These are phyloP conservation scores for Cephalopterus ornatus DNA, from an alignment of 2,113 vertebrate species.

Conservation along the genomic window DNA sequence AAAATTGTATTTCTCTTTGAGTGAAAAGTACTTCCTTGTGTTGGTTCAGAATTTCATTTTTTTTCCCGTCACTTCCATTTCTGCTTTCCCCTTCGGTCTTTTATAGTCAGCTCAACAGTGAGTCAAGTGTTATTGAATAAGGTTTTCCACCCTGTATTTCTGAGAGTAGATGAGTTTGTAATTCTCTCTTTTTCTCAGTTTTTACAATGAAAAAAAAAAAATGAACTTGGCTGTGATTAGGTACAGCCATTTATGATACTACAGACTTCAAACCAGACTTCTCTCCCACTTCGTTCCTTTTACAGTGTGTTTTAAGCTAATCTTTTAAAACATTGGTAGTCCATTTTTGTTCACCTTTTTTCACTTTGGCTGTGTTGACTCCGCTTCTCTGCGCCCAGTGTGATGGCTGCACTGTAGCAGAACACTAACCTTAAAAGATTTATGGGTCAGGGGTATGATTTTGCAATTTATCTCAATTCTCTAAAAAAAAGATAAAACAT, in stretches of 20 bases:
- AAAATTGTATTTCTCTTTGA: constrained; percentile 52
- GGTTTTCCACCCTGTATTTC: constrained; percentile 32
- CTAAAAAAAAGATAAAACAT: not conserved
- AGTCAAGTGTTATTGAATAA: constrained; percentile 51
- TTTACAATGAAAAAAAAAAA: not conserved
- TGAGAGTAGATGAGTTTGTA: constrained; percentile 18
- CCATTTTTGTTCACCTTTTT: not conserved
- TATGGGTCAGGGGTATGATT: not conserved
- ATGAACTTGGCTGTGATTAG: not conserved
- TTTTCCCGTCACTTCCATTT: constrained; percentile 35
- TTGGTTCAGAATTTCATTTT: constrained; percentile 60
- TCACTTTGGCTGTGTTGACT: not conserved
- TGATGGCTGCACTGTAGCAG: not conserved
- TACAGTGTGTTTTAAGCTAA: not conserved
- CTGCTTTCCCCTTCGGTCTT: not conserved
- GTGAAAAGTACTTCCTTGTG: constrained; percentile 34
- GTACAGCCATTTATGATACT: not conserved
- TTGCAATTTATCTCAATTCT: not conserved
- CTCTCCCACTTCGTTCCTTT: not conserved
- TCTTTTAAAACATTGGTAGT: not conserved
- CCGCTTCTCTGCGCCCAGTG: not conserved
- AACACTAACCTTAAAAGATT: not conserved
- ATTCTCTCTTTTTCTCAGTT: constrained; percentile 32
- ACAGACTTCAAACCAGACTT: not conserved
- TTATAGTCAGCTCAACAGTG: constrained; percentile 36